These are phyloP conservation scores for Ectemnius lituratus DNA, from an alignment of 2,888 invertebrate genomes.

Conservation along the genomic window DNA sequence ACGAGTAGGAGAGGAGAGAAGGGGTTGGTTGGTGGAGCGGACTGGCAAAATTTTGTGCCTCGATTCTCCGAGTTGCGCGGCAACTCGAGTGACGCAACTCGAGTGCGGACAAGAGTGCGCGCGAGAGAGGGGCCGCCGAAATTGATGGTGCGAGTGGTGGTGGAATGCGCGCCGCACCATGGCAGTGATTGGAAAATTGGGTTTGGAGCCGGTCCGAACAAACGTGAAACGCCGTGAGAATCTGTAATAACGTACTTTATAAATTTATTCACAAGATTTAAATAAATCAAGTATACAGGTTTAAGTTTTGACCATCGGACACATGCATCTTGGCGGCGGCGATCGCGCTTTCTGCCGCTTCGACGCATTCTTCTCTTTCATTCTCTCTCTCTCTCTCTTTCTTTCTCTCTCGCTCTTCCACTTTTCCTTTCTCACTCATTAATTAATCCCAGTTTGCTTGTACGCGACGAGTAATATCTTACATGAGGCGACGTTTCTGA, in stretches of 20 bases:
- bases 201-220: slow-evolving; percentile 21
- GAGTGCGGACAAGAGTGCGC: no score
- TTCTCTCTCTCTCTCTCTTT: slow-evolving; percentile 16
- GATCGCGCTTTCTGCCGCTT: no score
- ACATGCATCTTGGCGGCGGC: slow-evolving; percentile 27
- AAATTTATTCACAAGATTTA: slow-evolving; percentile 78
- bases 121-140: no score
- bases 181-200: slow-evolving; percentile 13
- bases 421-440: slow-evolving; percentile 48
- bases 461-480: slow-evolving; percentile 72
- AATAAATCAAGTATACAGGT: slow-evolving; percentile 76
- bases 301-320: slow-evolving; percentile 63
- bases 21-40: no score
- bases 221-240: slow-evolving; percentile 28
- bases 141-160: no score
- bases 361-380: no score
- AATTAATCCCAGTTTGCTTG: slow-evolving; percentile 39
- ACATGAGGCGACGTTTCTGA: slow-evolving; percentile 75
- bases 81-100: no score
- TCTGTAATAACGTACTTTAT: slow-evolving; percentile 76
- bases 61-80: no score
- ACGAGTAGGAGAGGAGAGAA: no score
- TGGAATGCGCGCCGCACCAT: no score
- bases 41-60: no score
- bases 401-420: slow-evolving; percentile 30